Evolutionary conservation across 2,888 invertebrate species (phyloP).

Genomic region (Nemoura dubitans): DNA sequence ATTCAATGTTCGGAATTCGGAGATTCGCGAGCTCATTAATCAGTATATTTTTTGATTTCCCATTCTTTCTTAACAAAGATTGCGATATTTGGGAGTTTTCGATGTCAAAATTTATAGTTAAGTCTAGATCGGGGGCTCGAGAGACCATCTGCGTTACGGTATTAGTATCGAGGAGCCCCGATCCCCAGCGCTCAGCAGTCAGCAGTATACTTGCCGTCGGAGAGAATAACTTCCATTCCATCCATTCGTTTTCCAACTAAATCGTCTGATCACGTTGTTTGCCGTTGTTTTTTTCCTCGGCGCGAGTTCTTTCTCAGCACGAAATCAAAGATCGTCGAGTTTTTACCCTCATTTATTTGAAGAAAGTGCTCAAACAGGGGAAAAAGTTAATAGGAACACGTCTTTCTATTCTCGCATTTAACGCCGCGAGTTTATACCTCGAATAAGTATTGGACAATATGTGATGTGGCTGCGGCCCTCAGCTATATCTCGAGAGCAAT

Average conservation of each 20-base stretch:
- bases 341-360: constrained; percentile 14
- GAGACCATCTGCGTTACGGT: not conserved
- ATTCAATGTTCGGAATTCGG: not conserved
- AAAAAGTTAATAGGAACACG: constrained; percentile 40
- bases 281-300: constrained; percentile 9
- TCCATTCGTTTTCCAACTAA: constrained; percentile 22
- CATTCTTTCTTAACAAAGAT: not conserved
- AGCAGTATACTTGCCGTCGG: not conserved
- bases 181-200: no score
- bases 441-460: constrained; percentile 34
- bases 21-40: not conserved
- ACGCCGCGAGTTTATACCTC: constrained; percentile 18
- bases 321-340: constrained; percentile 25
- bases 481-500: constrained; percentile 16
- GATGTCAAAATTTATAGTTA: not conserved
- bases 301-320: not conserved
- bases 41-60: not conserved
- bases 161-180: not conserved
- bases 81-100: not conserved
- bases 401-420: constrained; percentile 27
- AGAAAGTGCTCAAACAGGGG: constrained; percentile 33
- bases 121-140: not conserved
- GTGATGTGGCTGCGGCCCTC: constrained; percentile 25
- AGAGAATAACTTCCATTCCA: constrained; percentile 4
- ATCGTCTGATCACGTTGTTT: constrained; percentile 1